These are phyloP conservation scores for Acrocephalus arundinaceus DNA, from an alignment of 2,113 vertebrate species.

Conservation along the genomic window DNA sequence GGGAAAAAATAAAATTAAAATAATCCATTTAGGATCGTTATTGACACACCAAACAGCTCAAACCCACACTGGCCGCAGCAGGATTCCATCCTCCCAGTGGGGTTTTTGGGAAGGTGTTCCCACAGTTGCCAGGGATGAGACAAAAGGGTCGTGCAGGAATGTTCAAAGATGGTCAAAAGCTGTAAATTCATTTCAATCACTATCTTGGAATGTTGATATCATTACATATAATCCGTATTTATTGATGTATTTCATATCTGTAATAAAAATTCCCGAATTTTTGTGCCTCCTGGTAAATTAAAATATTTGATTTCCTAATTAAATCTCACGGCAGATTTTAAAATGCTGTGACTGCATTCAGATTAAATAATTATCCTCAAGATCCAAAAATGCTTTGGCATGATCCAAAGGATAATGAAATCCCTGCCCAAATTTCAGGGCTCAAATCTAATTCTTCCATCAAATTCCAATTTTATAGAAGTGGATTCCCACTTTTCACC, in stretches of 20 bases:
- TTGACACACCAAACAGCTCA: not conserved
- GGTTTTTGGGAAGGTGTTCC: not conserved
- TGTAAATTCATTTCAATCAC: rapidly evolving
- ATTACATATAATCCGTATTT: rapidly evolving
- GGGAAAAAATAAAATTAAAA: not conserved
- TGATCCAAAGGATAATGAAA: not conserved
- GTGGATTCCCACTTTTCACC: not conserved
- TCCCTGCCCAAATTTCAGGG: not conserved
- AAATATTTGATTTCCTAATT: not conserved
- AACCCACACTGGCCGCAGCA: rapidly evolving
- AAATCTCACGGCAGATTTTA: not conserved
- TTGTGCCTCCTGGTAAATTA: not conserved
- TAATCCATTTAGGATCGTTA: not conserved
- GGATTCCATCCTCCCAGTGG: not conserved
- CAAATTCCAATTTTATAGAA: not conserved
- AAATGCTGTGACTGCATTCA: not conserved
- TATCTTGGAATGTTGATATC: rapidly evolving
- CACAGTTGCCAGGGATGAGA: rapidly evolving
- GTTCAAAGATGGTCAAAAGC: not conserved
- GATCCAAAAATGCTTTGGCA: not conserved
- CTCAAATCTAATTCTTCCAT: not conserved
- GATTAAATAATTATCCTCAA: not conserved
- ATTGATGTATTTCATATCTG: rapidly evolving
- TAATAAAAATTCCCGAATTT: rapidly evolving
- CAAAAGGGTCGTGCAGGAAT: rapidly evolving